Evolutionary conservation across 2,888 invertebrate genomes (phyloP), one percentile per base, ranked within the genome.

Genomic region (Anagyrus pseudococci): DNA sequence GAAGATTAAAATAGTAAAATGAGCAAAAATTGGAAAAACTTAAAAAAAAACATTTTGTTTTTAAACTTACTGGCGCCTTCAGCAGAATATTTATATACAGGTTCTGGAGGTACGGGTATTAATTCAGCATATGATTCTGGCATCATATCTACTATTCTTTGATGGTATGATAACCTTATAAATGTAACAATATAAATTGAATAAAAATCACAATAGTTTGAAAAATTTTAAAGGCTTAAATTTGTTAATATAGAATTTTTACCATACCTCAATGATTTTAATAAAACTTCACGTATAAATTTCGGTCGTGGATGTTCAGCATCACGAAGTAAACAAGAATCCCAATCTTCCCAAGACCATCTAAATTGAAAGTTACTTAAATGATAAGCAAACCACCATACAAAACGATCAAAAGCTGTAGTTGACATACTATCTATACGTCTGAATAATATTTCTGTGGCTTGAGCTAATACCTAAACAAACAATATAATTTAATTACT

Each of bases 291-390:
- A 69, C 90, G 86, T 58, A 98, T 92, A 80, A 99, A 99, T 77
- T 96, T 92, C 1, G 96, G 94, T 72, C 96, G 92, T 0, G 98
- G 98, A 82, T 95, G 93, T 74, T 96, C 94, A 1, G 86, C 80
- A 77, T 95, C 94, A 23, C 94, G 83, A 68, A 89, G 87, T n/a
- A 94, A 83, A 73, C 93, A 93, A 15, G 89, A 89, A 75, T 92
- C 92, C 96, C 96, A 96, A 76, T 96, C 96, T 70, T 95, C 94
- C 99, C 99, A 99, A 2, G 95, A 95, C 98, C 98, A 99, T 57
- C 96, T 89, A 80, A 96, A 99, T 82, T 99, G 98, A 81, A 99
- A 99, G 84, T 99, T 99, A 80, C 98, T 98, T 82, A 99, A 85
- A 82, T 99, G 98, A 81, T 98, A 98, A 0, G 94, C 89, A 82